These are phyloP conservation scores for Drosophila neotestacea DNA, from an alignment of 2,888 invertebrate species.

Conservation along the genomic window DNA sequence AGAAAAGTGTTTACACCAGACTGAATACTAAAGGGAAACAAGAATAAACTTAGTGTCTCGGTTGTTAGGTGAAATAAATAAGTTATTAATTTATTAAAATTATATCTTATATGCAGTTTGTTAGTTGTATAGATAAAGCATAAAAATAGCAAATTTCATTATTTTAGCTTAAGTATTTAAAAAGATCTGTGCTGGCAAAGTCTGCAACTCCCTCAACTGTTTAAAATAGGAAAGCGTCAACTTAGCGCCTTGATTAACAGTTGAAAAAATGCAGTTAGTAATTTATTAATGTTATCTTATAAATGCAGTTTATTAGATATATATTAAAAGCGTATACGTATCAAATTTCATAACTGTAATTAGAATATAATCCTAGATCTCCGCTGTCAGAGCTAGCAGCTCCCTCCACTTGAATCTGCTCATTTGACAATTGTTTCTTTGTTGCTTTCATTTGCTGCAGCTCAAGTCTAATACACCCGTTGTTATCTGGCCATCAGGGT, in stretches of 20 bases:
- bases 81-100: no score
- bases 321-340: neutral
- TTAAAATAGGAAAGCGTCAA: no score
- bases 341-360: neutral
- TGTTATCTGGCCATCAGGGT: slow-evolving; percentile 12
- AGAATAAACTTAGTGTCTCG: no score
- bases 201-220: no score
- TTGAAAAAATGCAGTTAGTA: neutral
- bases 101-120: no score
- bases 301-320: neutral
- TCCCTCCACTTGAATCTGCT: neutral
- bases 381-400: neutral
- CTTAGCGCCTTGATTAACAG: neutral
- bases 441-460: neutral
- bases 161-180: no score
- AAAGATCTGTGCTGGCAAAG: no score
- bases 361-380: neutral
- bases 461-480: slow-evolving; percentile 21
- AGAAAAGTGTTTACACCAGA: neutral
- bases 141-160: no score
- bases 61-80: no score
- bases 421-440: neutral
- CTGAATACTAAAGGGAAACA: no score
- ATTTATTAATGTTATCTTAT: neutral
- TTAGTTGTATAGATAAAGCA: no score